These are phyloP conservation scores for Caenorhabditis tropicalis DNA, from an alignment of 1,140 invertebrate genomes.

Conservation along the genomic window DNA sequence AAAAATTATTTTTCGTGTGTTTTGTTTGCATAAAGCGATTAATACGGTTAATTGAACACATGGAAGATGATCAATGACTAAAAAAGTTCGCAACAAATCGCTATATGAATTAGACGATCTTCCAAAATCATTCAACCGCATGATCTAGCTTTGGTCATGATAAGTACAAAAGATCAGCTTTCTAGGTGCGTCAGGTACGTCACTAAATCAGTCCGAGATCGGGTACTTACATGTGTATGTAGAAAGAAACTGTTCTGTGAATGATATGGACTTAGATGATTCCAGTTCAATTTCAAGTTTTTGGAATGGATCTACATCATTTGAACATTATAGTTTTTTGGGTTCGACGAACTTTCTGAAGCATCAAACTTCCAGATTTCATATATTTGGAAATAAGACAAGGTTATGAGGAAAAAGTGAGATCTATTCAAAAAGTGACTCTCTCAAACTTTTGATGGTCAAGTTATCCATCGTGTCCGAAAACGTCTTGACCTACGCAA, in stretches of 20 bases:
- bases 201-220: too few relatives aligned
- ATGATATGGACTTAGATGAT: too few relatives aligned
- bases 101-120: background rate
- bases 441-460: background rate
- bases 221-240: too few relatives aligned
- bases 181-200: too few relatives aligned
- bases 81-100: background rate
- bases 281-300: too few relatives aligned
- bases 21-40: too few relatives aligned
- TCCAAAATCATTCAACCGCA: background rate
- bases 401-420: background rate
- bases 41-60: background rate
- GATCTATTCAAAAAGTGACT: background rate
- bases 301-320: background rate
- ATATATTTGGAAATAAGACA: too few relatives aligned
- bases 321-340: background rate
- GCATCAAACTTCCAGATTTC: background rate
- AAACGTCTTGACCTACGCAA: conserved; percentile 12
- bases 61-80: background rate
- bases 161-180: background rate
- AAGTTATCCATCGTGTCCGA: background rate
- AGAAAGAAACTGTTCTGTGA: too few relatives aligned
- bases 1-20: too few relatives aligned
- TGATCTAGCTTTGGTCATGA: background rate
- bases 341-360: too few relatives aligned